phyloP scores from a whole-genome alignment of 2,113 vertebrate genomes.

The Salvator merianae region DNA sequence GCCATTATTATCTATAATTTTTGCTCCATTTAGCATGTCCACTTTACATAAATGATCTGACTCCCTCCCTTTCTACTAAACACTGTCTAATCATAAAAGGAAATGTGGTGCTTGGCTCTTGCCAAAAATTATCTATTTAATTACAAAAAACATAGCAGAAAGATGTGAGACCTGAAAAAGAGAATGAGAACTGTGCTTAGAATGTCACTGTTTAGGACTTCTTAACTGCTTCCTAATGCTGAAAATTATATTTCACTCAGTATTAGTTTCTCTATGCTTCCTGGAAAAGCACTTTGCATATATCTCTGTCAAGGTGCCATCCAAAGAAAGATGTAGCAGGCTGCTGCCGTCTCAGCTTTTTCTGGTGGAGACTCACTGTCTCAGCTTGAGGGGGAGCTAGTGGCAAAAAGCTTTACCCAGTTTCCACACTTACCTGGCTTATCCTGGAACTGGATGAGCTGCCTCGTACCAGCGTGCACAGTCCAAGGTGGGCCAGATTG shows the following conservation, averaged over 20 bases:
- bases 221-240: not conserved
- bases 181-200: not conserved
- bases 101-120: not conserved
- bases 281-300: not conserved
- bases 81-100: not conserved
- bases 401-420: not conserved
- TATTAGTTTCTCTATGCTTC: not conserved
- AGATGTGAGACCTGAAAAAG: not conserved
- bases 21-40: not conserved
- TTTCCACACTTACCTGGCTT: too few relatives aligned
- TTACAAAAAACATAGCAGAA: conserved; percentile 20
- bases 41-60: not conserved
- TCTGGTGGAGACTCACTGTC: not conserved
- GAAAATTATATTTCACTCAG: conserved; percentile 1
- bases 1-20: not conserved
- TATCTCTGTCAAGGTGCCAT: not conserved
- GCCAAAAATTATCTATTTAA: not conserved
- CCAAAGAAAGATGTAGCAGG: not conserved
- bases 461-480: too few relatives aligned
- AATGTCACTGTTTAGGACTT: not conserved
- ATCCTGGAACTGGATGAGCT: too few relatives aligned
- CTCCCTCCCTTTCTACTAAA: not conserved
- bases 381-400: not conserved
- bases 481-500: too few relatives aligned
- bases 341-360: not conserved